Evolutionary conservation across 2,797 vertebrate species (phyloP), one percentile per base, ranked within the genome.

Genomic region (Gallinago stenura): DNA sequence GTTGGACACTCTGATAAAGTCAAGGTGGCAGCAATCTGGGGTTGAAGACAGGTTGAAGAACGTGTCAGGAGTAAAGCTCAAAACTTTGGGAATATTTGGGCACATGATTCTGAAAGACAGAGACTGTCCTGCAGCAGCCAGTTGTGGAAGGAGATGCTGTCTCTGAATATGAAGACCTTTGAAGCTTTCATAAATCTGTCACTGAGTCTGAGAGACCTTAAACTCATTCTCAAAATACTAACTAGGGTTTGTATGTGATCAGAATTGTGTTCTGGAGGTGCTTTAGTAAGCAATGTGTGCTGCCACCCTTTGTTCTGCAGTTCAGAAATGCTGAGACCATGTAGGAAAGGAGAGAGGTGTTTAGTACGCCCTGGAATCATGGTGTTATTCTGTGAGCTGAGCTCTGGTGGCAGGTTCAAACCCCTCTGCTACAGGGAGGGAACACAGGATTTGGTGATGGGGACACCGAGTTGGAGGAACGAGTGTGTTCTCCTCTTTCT

Each of bases 401-500:
- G 28, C 54, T 37, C 26, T 15, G 37, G 53, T 35, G 46, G 22
- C 30, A 37, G 62, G 46, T 22, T 39, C 43, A 70, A 39, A 48
- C 30, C 53, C 22, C 8, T 21, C 25, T 35, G 43, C 62, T 69
- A 57, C 68, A 54, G 64, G 21, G 12, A 3, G 25, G 45, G 33
- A 58, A 8, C 43, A 12, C 18, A 18, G 71, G 22, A 5, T 41
- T 22, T 53, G 48, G 33, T 46, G 75, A 8, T 51, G 48, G 31
- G 22, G 19, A 43, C 45, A 6, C 33, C 3, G 31, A 3, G n/a
- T 20, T 50, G 66, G 65, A 73, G 33, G 25, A 73, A 18, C 33
- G 33, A 4, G 2, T 45, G 7, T 4, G 0, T 39, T 56, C 20
- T 64, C 26, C 61, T 28, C 3, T 0, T 39, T 50, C 20, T 64